Evolutionary conservation across 2,113 vertebrate genomes (phyloP).

Genomic region (Ptychochromis oligacanthus): DNA sequence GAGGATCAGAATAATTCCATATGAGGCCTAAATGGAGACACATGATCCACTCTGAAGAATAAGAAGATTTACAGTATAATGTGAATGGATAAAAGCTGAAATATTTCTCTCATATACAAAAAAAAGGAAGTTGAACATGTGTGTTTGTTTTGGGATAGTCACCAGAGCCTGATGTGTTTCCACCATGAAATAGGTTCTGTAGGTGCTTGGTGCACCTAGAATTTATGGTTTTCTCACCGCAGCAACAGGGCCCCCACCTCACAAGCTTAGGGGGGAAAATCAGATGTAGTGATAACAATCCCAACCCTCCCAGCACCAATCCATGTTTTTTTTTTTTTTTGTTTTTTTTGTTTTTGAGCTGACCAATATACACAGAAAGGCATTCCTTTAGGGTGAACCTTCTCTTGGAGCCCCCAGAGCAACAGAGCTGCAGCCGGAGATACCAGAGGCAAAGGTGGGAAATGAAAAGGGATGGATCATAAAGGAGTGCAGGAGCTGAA

Average conservation of each 20-base stretch:
- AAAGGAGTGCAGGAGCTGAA: slow-evolving; percentile 13
- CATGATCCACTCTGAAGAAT: neutral
- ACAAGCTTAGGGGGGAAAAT: slow-evolving; percentile 73
- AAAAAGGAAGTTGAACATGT: neutral
- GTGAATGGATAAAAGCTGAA: neutral
- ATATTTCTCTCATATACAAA: neutral
- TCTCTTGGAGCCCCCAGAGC: slow-evolving; percentile 64
- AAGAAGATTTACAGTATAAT: neutral
- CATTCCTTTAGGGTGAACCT: slow-evolving; percentile 49
- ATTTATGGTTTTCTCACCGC: slow-evolving; percentile 62
- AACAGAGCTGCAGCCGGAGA: slow-evolving; percentile 35
- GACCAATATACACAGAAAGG: slow-evolving; percentile 57
- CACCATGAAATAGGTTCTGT: slow-evolving; percentile 28
- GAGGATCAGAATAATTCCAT: neutral
- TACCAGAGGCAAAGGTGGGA: neutral
- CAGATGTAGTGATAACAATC: slow-evolving; percentile 76
- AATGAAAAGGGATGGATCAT: slow-evolving; percentile 9
- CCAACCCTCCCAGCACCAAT: slow-evolving; percentile 67
- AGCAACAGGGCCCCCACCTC: slow-evolving; percentile 46
- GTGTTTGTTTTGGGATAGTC: neutral
- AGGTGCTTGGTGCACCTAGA: slow-evolving; percentile 60
- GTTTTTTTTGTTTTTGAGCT: slow-evolving; percentile 78
- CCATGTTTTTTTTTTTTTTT: slow-evolving; percentile 22
- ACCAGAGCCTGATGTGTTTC: slow-evolving; percentile 22
- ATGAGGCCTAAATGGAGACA: neutral